Evolutionary conservation across 1,140 invertebrate species (phyloP).

Genomic region (Calliopsis andreniformis): DNA sequence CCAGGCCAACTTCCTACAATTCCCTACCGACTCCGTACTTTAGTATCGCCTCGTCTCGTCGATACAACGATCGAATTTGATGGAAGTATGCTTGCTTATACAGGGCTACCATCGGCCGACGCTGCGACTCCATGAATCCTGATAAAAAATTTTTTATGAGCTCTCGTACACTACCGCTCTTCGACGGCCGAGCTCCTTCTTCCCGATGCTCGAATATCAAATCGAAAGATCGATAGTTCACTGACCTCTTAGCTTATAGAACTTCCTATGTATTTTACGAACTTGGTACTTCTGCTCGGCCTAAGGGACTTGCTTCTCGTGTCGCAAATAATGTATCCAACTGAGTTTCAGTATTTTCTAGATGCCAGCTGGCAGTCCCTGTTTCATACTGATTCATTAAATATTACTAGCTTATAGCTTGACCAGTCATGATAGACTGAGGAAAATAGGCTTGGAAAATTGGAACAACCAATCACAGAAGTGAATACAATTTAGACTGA

Average conservation of each 20-base stretch:
- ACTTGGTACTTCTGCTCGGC: background rate
- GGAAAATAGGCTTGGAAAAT: too few species aligned
- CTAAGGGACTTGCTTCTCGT: slow-evolving; percentile 22
- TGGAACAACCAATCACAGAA: too few species aligned
- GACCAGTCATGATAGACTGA: too few species aligned
- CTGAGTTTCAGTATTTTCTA: slow-evolving; percentile 7
- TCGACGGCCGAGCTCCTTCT: background rate
- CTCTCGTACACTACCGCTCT: background rate
- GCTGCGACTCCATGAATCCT: background rate
- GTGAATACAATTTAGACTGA: too few species aligned
- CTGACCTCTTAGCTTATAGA: slow-evolving; percentile 3
- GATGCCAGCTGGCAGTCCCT: background rate
- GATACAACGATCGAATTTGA: slow-evolving; percentile 33
- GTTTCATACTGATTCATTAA: slow-evolving; percentile 16
- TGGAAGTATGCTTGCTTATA: slow-evolving; percentile 3
- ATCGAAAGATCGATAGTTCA: slow-evolving; percentile 42
- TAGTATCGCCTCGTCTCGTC: background rate
- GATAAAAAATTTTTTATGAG: slow-evolving; percentile 23
- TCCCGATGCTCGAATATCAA: slow-evolving; percentile 18
- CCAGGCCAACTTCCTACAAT: slow-evolving; percentile 30
- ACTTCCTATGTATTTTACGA: slow-evolving; percentile 18
- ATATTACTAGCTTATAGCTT: too few species aligned
- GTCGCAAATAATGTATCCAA: slow-evolving; percentile 23
- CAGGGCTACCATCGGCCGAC: too few species aligned
- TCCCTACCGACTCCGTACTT: background rate